Base-by-base conservation (phyloP, 92 coral and sea anemone genomes). In the Actinernus sp. region DNA sequence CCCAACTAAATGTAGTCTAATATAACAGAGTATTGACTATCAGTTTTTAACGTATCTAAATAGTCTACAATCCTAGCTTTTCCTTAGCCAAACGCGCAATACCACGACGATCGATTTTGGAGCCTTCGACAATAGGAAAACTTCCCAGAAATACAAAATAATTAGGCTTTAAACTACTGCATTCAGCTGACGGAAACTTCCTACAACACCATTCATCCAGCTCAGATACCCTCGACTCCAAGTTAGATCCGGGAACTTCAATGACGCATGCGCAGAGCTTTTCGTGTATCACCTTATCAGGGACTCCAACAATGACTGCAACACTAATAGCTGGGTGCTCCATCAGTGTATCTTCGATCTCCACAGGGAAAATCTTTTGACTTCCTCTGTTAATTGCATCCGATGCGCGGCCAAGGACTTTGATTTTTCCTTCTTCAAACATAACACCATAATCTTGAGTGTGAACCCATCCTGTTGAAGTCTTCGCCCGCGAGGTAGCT, bases 191-290 rank as follows among this genome's bases (percentile, higher is more conserved):
- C 13, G 18, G 18, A 43, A 40, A 55, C 14, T 55, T 14, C 28
- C 29, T 25, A 24, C 26, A 40, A n/a, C 64, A 68, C 76, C 76
- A 68, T 3, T 49, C 65, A 39, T 54, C 45, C 43, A 68, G 54
- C 5, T 53, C 64, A 24, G 39, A 10, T 0, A 36, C 64, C n/a
- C n/a, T n/a, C n/a, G n/a, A n/a, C 43, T 26, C 29, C 18, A 32
- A 26, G 31, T 54, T 24, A 6, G 55, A 52, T 22, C 63, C 31
- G 36, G 36, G 53, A 18, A 53, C 48, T 7, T 40, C 55, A 25
- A 68, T 64, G n/a, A n/a, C n/a, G 64, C 76, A 66, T 68, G 76
- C 76, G 76, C 76, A 68, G 7, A 68, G 20, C 56, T 68, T 64
- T 51, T 55, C 33, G 14, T 39, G 53, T 7, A 68, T 26, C 48